Evolutionary conservation across 2,113 vertebrate species (phyloP).

Genomic region (Campylomormyrus tamandua): DNA sequence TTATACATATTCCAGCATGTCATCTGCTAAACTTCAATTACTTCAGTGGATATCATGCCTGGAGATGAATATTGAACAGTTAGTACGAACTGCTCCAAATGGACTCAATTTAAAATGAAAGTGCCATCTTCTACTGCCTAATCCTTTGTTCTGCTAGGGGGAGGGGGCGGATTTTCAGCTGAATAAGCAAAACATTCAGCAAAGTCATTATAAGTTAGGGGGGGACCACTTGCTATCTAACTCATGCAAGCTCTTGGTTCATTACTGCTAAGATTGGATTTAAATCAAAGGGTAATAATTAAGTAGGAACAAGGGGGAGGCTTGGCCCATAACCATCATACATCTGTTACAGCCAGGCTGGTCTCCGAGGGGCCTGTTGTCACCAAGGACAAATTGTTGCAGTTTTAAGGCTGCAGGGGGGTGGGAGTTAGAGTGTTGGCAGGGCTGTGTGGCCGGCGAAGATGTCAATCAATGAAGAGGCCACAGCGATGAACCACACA

Average conservation of each 20-base stretch:
- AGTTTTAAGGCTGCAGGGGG: neutral
- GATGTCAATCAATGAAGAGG: conserved; percentile 11
- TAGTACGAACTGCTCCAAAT: neutral
- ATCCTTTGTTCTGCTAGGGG: neutral
- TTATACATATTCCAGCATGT: neutral
- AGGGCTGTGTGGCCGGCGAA: neutral
- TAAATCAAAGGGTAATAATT: conserved; percentile 12
- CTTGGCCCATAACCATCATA: conserved; percentile 14
- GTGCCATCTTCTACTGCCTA: neutral
- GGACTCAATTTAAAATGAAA: neutral
- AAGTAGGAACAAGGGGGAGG: conserved; percentile 16
- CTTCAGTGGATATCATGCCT: neutral
- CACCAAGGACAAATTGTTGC: conserved; percentile 15
- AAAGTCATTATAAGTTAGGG: neutral
- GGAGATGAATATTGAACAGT: conserved; percentile 2
- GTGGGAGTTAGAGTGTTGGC: conserved; percentile 10
- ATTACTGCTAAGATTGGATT: conserved; percentile 6
- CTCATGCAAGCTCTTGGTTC: conserved; percentile 7
- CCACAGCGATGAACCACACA: neutral
- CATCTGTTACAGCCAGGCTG: conserved; percentile 29
- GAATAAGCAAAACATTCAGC: neutral
- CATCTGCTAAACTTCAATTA: neutral
- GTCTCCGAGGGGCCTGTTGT: neutral
- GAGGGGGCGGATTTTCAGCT: neutral
- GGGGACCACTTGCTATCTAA: neutral